These are phyloP conservation scores for Cyanoliseus patagonus DNA, from an alignment of 2,113 vertebrate genomes.

Conservation along the genomic window DNA sequence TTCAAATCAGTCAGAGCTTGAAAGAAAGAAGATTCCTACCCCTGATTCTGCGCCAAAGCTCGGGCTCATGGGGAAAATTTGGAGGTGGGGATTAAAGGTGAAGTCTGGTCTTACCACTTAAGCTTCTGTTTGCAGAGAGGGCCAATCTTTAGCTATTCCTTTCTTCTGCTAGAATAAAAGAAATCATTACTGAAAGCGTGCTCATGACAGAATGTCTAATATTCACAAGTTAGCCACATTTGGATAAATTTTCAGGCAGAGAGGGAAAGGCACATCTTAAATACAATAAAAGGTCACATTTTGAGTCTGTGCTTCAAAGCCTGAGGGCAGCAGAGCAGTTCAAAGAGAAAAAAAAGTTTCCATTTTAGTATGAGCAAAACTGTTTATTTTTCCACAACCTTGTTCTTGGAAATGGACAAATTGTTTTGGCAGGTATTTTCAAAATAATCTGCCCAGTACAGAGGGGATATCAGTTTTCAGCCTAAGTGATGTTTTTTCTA, in stretches of 20 bases:
- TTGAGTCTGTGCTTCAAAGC: slow-evolving; percentile 46
- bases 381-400: slow-evolving; percentile 68
- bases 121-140: neutral
- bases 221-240: neutral
- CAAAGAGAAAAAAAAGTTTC: slow-evolving; percentile 62
- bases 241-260: neutral
- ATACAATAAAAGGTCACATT: slow-evolving; percentile 16
- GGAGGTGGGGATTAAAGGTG: slow-evolving; percentile 33
- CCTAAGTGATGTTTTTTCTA: slow-evolving; percentile 43
- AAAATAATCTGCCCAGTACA: slow-evolving; percentile 55
- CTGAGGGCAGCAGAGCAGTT: slow-evolving; percentile 64
- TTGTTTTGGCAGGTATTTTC: slow-evolving; percentile 69
- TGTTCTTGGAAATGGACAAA: slow-evolving; percentile 67
- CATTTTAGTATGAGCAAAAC: slow-evolving; percentile 45
- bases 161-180: slow-evolving; percentile 12
- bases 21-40: slow-evolving; percentile 35
- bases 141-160: neutral
- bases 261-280: neutral
- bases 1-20: neutral
- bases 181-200: neutral
- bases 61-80: neutral
- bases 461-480: slow-evolving; percentile 59
- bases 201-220: neutral
- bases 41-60: slow-evolving; percentile 17
- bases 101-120: neutral